A percentile compares a stretch with the other conserved stretches of the same genome.
Evolutionary conservation across 2,113 vertebrate species (phyloP).

Genomic region (Otus sunia): DNA sequence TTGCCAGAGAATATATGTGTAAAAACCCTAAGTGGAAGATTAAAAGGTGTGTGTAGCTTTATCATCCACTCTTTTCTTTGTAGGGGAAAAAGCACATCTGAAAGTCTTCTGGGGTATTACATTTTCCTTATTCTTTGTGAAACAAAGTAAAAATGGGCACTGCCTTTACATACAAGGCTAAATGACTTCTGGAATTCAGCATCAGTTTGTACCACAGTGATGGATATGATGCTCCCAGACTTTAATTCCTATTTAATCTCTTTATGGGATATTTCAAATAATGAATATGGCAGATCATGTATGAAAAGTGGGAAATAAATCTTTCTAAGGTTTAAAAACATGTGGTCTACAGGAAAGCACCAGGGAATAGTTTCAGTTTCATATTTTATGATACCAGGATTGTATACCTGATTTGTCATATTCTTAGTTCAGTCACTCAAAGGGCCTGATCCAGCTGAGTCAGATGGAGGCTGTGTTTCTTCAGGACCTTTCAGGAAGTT

Average conservation of each 20-base stretch:
- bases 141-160: constrained; percentile 35
- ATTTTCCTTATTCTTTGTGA: constrained; percentile 41
- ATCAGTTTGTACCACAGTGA: constrained; percentile 55
- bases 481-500: neutral
- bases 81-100: constrained; percentile 13
- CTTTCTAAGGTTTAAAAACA: constrained; percentile 50
- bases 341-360: constrained; percentile 36
- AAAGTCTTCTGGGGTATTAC: constrained; percentile 24
- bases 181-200: constrained; percentile 5
- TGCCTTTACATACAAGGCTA: constrained; percentile 21
- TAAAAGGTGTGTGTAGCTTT: constrained; percentile 65
- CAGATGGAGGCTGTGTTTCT: neutral
- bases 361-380: constrained; percentile 22
- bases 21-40: constrained; percentile 64
- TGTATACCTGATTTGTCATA: constrained; percentile 30
- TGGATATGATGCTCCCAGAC: constrained; percentile 51
- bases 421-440: neutral
- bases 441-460: neutral
- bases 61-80: constrained; percentile 41
- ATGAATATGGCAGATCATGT: constrained; percentile 65
- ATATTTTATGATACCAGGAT: constrained; percentile 19
- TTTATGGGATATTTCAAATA: constrained; percentile 69
- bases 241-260: constrained; percentile 73
- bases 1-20: constrained; percentile 38
- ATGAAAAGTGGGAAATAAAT: constrained; percentile 62